These are phyloP conservation scores for Eilema caniola DNA, from an alignment of 2,888 invertebrate species.

Conservation along the genomic window DNA sequence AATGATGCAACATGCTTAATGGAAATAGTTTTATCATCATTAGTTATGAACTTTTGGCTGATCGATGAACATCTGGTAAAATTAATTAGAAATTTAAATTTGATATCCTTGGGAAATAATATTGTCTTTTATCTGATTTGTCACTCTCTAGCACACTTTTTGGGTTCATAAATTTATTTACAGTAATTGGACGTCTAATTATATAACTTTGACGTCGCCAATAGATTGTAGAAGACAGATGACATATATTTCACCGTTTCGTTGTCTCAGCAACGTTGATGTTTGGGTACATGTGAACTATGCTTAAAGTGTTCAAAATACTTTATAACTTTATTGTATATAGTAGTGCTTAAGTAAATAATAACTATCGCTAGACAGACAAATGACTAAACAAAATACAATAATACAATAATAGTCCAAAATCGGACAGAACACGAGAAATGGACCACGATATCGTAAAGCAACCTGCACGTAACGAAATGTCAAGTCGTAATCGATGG, in stretches of 20 bases:
- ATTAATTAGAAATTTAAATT: conserved; percentile 10
- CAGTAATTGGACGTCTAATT: too few species aligned
- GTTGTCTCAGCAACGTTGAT: too few species aligned
- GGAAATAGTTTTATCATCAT: conserved; percentile 15
- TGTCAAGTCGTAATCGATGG: conserved; percentile 75
- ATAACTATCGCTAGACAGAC: not conserved
- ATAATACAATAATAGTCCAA: too few species aligned
- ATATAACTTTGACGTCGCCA: too few species aligned
- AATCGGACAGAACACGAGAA: conserved; percentile 30
- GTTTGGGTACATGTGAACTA: too few species aligned
- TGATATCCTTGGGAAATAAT: conserved; percentile 10
- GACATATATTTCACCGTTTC: too few species aligned
- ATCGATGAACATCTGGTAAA: conserved; percentile 9
- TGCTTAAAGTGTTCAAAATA: too few species aligned
- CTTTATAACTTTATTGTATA: too few species aligned
- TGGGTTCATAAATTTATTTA: too few species aligned
- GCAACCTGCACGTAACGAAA: conserved; percentile 60
- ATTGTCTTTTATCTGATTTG: not conserved
- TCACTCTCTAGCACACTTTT: not conserved
- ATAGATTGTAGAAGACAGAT: too few species aligned
- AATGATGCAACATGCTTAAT: conserved; percentile 8
- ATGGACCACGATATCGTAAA: conserved; percentile 50
- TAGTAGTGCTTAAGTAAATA: too few species aligned
- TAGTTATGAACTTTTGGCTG: conserved; percentile 3
- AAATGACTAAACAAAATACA: conserved; percentile 7